phyloP scores from a whole-genome alignment of 2,113 vertebrate genomes.

The Eubucco bourcierii region DNA sequence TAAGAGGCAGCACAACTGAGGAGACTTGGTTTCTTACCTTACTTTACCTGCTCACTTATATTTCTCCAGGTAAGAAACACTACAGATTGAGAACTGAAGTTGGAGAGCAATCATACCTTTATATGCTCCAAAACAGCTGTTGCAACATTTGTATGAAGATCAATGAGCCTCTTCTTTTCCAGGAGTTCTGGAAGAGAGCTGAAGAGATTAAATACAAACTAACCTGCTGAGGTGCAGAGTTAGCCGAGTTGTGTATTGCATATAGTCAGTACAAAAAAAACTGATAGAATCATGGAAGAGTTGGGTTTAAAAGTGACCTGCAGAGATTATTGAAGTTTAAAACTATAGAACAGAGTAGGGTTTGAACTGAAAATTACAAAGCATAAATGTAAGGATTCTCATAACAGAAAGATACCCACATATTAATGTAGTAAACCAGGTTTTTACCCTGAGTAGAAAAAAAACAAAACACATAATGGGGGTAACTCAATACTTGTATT shows the following conservation, averaged over 20 bases:
- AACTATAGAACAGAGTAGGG: not conserved
- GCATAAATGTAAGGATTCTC: not conserved
- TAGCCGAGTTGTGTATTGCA: not conserved
- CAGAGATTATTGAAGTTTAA: not conserved
- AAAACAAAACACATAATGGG: not conserved
- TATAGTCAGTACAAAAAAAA: not conserved
- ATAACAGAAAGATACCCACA: not conserved
- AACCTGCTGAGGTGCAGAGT: constrained; percentile 15
- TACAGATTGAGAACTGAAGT: not conserved
- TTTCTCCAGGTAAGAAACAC: not conserved
- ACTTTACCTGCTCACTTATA: not conserved
- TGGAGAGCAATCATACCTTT: constrained; percentile 82
- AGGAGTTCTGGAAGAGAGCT: constrained; percentile 97
- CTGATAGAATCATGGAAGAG: not conserved
- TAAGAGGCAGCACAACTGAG: not conserved
- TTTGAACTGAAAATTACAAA: not conserved
- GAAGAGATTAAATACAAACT: constrained; percentile 70
- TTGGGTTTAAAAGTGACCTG: not conserved
- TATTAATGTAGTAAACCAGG: not conserved
- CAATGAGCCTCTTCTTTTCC: constrained; percentile 97
- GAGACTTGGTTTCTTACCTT: not conserved
- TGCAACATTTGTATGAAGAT: constrained; percentile 97
- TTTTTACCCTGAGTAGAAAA: not conserved
- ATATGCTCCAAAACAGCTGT: constrained; percentile 97
- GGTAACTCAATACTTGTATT: not conserved